Conservation (phyloP, 2,888 invertebrate genomes). For the Dermolepida albohirtum region DNA sequence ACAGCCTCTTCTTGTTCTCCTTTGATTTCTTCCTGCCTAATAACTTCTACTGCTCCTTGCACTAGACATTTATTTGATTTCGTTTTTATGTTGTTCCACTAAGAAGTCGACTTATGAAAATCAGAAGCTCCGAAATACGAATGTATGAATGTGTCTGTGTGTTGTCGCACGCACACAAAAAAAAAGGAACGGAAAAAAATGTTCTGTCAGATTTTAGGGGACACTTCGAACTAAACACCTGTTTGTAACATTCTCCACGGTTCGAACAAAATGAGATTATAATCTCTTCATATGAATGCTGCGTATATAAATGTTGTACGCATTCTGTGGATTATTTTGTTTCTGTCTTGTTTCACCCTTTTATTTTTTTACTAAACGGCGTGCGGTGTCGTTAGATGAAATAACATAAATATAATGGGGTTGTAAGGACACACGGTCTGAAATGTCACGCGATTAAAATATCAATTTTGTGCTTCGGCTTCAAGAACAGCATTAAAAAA, state of each 20-base stretch:
- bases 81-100: background rate
- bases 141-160: slow-evolving; percentile 1
- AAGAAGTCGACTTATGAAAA: slow-evolving; percentile 2
- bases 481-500: background rate
- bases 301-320: slow-evolving; percentile 11
- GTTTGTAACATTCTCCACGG: slow-evolving; percentile 40
- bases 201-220: slow-evolving; percentile 35
- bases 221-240: slow-evolving; percentile 37
- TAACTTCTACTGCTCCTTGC: background rate
- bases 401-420: slow-evolving; percentile 35
- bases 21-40: too few relatives aligned
- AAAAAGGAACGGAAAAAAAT: slow-evolving; percentile 15
- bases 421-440: slow-evolving; percentile 24
- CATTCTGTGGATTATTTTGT: slow-evolving; percentile 6
- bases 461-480: slow-evolving; percentile 38
- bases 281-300: slow-evolving; percentile 18
- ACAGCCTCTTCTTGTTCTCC: background rate
- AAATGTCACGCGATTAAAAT: slow-evolving; percentile 41
- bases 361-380: slow-evolving; percentile 5
- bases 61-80: background rate
- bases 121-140: slow-evolving; percentile 17
- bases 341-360: slow-evolving; percentile 2
- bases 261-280: slow-evolving; percentile 39
- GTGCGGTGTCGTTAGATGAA: slow-evolving; percentile 26
- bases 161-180: background rate